These are phyloP conservation scores for Pyrgus malvae DNA, from an alignment of 2,888 invertebrate genomes.

Conservation along the genomic window DNA sequence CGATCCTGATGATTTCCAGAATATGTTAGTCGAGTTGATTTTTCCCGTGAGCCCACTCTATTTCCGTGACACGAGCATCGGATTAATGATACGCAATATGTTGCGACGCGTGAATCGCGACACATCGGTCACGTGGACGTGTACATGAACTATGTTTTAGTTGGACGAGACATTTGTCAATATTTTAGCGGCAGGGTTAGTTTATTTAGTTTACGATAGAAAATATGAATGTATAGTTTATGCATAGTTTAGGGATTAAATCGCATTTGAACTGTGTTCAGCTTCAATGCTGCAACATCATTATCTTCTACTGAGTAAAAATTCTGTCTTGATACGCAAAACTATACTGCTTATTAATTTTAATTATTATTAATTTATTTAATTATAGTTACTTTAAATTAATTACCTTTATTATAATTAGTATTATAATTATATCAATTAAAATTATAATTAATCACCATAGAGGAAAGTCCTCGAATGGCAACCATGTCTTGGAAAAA, in stretches of 20 bases:
- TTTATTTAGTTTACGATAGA: background rate
- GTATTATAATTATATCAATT: too few relatives aligned
- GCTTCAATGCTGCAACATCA: too few relatives aligned
- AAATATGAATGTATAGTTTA: background rate
- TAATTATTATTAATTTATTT: too few relatives aligned
- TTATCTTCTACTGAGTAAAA: too few relatives aligned
- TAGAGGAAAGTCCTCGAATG: too few relatives aligned
- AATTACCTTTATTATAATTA: too few relatives aligned
- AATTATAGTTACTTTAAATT: too few relatives aligned
- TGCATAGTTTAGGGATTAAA: background rate
- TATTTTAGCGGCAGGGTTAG: constrained; percentile 3
- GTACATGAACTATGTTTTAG: constrained; percentile 21
- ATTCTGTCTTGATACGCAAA: too few relatives aligned
- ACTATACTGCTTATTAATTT: too few relatives aligned
- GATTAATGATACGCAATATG: constrained; percentile 59
- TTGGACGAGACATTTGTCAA: constrained; percentile 15
- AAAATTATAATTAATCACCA: too few relatives aligned
- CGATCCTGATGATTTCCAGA: constrained; percentile 7
- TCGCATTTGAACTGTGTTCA: too few relatives aligned
- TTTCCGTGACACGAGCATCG: constrained; percentile 44
- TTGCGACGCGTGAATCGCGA: constrained; percentile 40
- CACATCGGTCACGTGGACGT: constrained; percentile 28
- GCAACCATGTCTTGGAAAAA: too few relatives aligned
- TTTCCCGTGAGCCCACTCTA: constrained; percentile 53
- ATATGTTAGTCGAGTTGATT: constrained; percentile 47